A percentile compares a stretch with the other conserved stretches of the same genome.
These are phyloP conservation scores for Mesodorylaimus sp. DNA, from an alignment of 2,888 invertebrate species.

Conservation along the genomic window DNA sequence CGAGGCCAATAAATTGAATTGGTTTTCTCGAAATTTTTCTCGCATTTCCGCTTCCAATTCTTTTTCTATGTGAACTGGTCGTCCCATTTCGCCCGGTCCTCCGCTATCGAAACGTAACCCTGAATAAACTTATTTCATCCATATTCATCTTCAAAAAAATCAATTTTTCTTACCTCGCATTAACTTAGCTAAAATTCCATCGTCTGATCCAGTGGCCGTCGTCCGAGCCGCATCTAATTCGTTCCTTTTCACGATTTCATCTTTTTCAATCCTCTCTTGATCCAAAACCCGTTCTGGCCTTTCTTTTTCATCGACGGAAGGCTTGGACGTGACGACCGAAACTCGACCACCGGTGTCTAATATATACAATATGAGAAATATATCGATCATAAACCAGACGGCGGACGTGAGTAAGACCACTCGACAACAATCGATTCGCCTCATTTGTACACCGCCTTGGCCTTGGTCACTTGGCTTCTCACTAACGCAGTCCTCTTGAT, in stretches of 20 bases:
- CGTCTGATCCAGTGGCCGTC: constrained; percentile 2
- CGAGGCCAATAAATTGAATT: constrained; percentile 92
- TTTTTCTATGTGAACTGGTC: constrained; percentile 20
- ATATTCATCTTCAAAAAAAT: neutral
- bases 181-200: constrained; percentile 11
- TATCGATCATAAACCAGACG: constrained; percentile 25
- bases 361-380: constrained; percentile 24
- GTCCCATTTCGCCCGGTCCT: constrained; percentile 22
- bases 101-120: constrained; percentile 13
- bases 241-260: too few relatives aligned
- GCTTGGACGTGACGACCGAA: too few relatives aligned
- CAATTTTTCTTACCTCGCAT: constrained; percentile 10
- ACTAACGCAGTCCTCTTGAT: too few relatives aligned
- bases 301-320: too few relatives aligned
- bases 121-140: neutral
- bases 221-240: neutral
- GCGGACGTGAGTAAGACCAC: constrained; percentile 26
- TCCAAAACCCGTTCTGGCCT: too few relatives aligned
- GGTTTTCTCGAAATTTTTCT: constrained; percentile 44
- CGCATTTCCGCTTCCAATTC: constrained; percentile 18
- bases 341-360: constrained; percentile 16
- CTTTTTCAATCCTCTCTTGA: too few relatives aligned
- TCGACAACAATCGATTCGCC: constrained; percentile 23
- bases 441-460: constrained; percentile 1
- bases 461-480: too few relatives aligned